Conservation (phyloP, 2,113 vertebrate species). For the Neotragus moschatus region DNA sequence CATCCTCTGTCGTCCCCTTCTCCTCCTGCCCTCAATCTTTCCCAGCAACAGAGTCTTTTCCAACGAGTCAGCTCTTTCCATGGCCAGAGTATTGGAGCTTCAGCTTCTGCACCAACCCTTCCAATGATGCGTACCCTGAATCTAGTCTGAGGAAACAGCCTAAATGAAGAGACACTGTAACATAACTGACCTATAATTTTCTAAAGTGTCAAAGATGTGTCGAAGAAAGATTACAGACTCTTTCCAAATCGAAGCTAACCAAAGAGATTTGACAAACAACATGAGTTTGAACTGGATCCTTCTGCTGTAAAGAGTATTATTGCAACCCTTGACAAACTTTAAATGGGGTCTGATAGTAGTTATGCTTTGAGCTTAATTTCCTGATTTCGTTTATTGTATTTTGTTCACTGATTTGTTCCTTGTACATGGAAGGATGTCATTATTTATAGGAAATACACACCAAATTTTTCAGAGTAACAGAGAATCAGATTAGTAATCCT, state of each 20-base stretch:
- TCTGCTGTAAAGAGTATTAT: neutral
- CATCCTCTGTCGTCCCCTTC: neutral
- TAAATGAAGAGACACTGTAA: neutral
- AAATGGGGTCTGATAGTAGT: neutral
- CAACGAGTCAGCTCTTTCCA: neutral
- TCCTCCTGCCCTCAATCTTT: neutral
- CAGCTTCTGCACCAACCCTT: neutral
- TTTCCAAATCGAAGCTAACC: neutral
- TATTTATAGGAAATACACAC: neutral
- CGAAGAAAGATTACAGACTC: neutral
- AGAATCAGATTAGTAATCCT: neutral
- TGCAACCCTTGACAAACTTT: neutral
- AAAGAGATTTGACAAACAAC: neutral
- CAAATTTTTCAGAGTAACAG: neutral
- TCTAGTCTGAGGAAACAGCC: neutral
- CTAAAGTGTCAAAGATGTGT: neutral
- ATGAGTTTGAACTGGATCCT: neutral
- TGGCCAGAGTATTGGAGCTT: neutral
- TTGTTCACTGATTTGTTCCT: neutral
- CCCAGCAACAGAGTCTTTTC: neutral
- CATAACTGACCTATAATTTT: neutral
- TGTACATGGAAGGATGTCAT: neutral
- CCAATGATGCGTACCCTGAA: neutral
- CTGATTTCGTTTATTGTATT: neutral
- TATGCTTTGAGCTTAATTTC: neutral